A percentile compares a stretch with the other conserved stretches of the same genome.
phyloP scores from a whole-genome alignment of 2,113 vertebrate genomes.

The Cettia cetti region DNA sequence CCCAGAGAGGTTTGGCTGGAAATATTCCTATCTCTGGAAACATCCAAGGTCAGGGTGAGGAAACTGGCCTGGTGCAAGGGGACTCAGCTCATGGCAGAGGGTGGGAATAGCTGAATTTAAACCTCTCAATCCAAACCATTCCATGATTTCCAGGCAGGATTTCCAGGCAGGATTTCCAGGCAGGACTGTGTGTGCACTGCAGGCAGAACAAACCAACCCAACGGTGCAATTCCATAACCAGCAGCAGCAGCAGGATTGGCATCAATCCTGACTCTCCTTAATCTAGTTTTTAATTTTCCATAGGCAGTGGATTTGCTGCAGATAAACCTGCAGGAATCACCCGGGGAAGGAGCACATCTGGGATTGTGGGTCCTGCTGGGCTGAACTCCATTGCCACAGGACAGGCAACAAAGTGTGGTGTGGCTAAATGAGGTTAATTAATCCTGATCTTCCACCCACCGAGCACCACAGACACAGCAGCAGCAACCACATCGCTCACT shows the following conservation, averaged over 20 bases:
- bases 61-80: neutral
- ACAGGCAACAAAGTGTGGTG: neutral
- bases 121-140: neutral
- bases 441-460: neutral
- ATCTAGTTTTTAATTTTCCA: neutral
- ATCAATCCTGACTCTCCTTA: neutral
- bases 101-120: neutral
- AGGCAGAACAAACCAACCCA: neutral
- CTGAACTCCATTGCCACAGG: neutral
- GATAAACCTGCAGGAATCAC: neutral
- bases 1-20: neutral
- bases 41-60: neutral
- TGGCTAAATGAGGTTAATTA: neutral
- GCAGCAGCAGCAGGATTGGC: neutral
- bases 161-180: neutral
- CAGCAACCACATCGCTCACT: accelerated
- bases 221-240: neutral
- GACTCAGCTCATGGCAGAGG: neutral
- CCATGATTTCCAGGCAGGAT: neutral
- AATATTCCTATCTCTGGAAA: neutral
- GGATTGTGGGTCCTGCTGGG: neutral
- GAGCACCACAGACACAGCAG: neutral
- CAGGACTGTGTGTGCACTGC: neutral
- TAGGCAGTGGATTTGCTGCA: neutral
- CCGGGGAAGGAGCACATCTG: neutral